These are phyloP conservation scores for Hormiphora californensis DNA, from an alignment of 37 sponge, comb jelly and placozoan genomes.

Conservation along the genomic window DNA sequence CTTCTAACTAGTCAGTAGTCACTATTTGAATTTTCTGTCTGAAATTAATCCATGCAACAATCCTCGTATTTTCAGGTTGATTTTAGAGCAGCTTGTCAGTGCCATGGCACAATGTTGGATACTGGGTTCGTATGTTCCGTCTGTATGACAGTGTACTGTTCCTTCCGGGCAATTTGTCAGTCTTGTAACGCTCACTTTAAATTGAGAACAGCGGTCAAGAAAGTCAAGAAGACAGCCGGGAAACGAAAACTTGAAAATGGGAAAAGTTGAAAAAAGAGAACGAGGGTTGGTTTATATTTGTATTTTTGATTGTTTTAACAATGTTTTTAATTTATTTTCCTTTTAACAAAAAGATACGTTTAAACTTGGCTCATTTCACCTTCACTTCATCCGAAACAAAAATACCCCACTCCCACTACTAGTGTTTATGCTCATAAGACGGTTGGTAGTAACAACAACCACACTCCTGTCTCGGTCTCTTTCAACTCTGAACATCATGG, in stretches of 20 bases:
- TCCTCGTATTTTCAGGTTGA: slow-evolving; percentile 68
- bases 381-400: too few species aligned
- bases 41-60: too few species aligned
- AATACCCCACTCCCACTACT: too few species aligned
- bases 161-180: slow-evolving; percentile 26
- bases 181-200: slow-evolving; percentile 48
- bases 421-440: too few species aligned
- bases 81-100: slow-evolving; percentile 88
- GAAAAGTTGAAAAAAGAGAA: neutral
- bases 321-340: neutral
- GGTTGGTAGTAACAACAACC: too few species aligned
- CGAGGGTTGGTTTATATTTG: neutral
- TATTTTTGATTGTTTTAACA: neutral
- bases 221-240: slow-evolving; percentile 1
- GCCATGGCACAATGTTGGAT: slow-evolving; percentile 76
- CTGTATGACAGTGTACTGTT: slow-evolving; percentile 68
- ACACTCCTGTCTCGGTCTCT: too few species aligned
- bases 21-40: too few species aligned
- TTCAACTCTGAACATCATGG: too few species aligned
- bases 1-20: too few species aligned
- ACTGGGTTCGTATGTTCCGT: slow-evolving; percentile 86
- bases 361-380: too few species aligned
- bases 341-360: too few species aligned
- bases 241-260: slow-evolving; percentile 33
- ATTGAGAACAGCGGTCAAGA: neutral